phyloP scores from a whole-genome alignment of 2,888 invertebrate species.

The Tachina fera region DNA sequence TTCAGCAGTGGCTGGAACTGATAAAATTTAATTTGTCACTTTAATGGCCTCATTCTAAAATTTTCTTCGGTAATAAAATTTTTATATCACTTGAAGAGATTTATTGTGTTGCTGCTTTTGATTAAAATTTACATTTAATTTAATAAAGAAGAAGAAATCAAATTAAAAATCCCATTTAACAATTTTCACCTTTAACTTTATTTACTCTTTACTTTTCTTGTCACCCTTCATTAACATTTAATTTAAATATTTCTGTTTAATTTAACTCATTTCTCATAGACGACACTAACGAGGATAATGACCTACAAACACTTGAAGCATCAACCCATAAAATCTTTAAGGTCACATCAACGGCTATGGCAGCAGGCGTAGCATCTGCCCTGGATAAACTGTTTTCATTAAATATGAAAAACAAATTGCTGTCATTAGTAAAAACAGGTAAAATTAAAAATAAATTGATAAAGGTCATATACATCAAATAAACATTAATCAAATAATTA shows the following conservation, averaged over 20 bases:
- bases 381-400: not conserved
- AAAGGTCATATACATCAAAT: not conserved
- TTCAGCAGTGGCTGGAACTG: no score
- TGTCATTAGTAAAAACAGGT: constrained; percentile 67
- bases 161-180: no score
- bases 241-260: constrained; percentile 4
- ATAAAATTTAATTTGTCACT: no score
- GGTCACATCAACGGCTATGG: not conserved
- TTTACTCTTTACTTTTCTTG: not conserved
- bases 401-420: not conserved
- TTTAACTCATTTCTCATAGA: constrained; percentile 12
- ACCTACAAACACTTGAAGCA: constrained; percentile 10
- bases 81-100: no score
- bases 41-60: no score
- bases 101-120: no score
- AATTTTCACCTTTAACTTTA: not conserved
- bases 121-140: no score
- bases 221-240: not conserved
- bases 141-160: no score
- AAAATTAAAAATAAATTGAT: constrained; percentile 74
- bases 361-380: constrained; percentile 3
- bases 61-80: no score
- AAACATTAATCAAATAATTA: not conserved
- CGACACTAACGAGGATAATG: constrained; percentile 15
- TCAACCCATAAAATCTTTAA: constrained; percentile 17